phyloP scores from a whole-genome alignment of 2,797 vertebrate genomes.

The Mormyrus hasselquistii region DNA sequence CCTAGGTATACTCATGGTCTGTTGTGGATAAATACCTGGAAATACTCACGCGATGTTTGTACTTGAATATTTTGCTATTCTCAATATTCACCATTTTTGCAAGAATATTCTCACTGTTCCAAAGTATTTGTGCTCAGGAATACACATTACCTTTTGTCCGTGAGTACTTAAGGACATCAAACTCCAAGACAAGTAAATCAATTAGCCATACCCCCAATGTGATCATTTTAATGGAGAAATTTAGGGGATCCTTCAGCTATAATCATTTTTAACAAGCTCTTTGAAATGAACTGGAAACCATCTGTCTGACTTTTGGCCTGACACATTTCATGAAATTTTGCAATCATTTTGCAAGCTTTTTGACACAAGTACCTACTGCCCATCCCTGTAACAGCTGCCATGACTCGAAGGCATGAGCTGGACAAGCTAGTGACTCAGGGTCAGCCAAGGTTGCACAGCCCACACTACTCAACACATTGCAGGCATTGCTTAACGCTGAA shows the following conservation, averaged over 20 bases:
- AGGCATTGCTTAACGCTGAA: conserved; percentile 20
- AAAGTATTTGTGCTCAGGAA: neutral
- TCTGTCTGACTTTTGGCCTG: neutral
- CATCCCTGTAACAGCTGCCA: neutral
- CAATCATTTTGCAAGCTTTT: neutral
- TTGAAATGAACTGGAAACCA: neutral
- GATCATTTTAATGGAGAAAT: neutral
- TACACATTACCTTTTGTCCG: neutral
- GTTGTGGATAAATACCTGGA: neutral
- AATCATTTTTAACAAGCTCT: neutral
- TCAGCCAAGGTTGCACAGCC: conserved; percentile 26
- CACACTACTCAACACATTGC: neutral
- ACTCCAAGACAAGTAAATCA: neutral
- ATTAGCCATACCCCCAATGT: neutral
- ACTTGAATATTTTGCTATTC: neutral
- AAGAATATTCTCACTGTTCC: neutral
- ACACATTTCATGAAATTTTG: neutral
- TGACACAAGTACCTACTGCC: neutral
- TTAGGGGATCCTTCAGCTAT: neutral
- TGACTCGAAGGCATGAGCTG: neutral
- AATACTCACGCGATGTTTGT: neutral
- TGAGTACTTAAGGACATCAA: neutral
- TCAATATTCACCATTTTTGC: neutral
- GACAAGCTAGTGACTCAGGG: conserved; percentile 17
- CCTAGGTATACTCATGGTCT: neutral